phyloP scores from a whole-genome alignment of 2,797 vertebrate species.

The Garrulus glandarius region DNA sequence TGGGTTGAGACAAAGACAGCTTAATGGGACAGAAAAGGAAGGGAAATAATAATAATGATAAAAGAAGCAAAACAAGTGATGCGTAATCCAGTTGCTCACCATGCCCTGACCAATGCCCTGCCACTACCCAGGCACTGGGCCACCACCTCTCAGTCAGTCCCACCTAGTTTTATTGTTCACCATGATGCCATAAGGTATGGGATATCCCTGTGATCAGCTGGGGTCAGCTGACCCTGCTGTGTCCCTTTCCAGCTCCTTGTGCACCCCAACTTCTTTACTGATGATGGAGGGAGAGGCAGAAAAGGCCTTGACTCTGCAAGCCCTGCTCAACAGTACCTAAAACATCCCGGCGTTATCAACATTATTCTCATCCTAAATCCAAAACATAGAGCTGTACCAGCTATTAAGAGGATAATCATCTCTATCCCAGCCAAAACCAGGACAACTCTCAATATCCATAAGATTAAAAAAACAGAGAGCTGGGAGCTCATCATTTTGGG shows the following conservation, averaged over 20 bases:
- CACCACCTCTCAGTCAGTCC: neutral
- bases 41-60: neutral
- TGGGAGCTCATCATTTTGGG: neutral
- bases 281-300: neutral
- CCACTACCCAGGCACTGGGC: neutral
- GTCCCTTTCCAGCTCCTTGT: neutral
- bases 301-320: neutral
- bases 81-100: neutral
- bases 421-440: neutral
- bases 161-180: neutral
- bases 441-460: neutral
- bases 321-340: neutral
- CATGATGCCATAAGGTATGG: neutral
- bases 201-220: neutral
- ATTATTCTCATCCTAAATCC: neutral
- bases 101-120: neutral
- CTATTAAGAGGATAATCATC: neutral
- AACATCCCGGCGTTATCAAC: fast-evolving
- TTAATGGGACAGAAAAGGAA: neutral
- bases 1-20: neutral
- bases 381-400: neutral
- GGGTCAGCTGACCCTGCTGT: neutral
- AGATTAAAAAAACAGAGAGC: neutral
- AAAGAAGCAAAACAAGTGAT: neutral
- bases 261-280: neutral